phyloP scores from a whole-genome alignment of 2,797 vertebrate species.

The Adelosebastes latens region DNA sequence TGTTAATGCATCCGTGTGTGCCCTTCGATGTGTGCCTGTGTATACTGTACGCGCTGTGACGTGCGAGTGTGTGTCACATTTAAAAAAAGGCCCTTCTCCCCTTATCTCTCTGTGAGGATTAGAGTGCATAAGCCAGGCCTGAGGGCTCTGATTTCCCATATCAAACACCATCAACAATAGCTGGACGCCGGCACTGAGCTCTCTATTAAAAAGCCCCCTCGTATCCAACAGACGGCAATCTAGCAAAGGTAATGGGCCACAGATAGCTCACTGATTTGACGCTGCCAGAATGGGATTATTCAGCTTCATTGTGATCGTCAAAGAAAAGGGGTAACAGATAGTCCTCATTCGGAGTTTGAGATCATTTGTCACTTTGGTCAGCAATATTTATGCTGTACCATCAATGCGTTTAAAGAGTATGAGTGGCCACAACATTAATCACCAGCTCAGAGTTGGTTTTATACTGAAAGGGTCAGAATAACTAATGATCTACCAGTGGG shows the following conservation, averaged over 20 bases:
- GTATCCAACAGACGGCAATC: slow-evolving; percentile 58
- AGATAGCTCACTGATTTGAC: slow-evolving; percentile 33
- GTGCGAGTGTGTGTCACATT: slow-evolving; percentile 48
- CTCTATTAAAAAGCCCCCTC: slow-evolving; percentile 62
- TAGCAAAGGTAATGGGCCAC: slow-evolving; percentile 58
- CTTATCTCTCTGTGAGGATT: slow-evolving; percentile 74
- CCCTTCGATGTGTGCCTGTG: neutral
- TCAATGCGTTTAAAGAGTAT: neutral
- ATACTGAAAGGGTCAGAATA: too few relatives aligned
- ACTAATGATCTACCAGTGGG: too few relatives aligned
- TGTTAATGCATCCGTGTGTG: neutral
- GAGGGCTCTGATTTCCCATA: slow-evolving; percentile 54
- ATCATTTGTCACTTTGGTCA: neutral
- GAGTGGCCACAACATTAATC: rapidly evolving
- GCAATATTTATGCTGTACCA: neutral
- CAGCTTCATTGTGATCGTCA: slow-evolving; percentile 4
- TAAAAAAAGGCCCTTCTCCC: slow-evolving; percentile 36
- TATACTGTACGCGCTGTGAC: slow-evolving; percentile 7
- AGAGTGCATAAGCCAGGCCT: slow-evolving; percentile 69
- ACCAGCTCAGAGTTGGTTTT: rapidly evolving
- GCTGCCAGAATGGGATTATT: slow-evolving; percentile 46
- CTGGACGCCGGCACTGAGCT: slow-evolving; percentile 53
- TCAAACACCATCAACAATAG: slow-evolving; percentile 65
- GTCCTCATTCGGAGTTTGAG: neutral
- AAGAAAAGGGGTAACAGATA: slow-evolving; percentile 19